These are phyloP conservation scores for Melanotaenia trifasciata DNA, from an alignment of 2,797 vertebrate species.

Conservation along the genomic window DNA sequence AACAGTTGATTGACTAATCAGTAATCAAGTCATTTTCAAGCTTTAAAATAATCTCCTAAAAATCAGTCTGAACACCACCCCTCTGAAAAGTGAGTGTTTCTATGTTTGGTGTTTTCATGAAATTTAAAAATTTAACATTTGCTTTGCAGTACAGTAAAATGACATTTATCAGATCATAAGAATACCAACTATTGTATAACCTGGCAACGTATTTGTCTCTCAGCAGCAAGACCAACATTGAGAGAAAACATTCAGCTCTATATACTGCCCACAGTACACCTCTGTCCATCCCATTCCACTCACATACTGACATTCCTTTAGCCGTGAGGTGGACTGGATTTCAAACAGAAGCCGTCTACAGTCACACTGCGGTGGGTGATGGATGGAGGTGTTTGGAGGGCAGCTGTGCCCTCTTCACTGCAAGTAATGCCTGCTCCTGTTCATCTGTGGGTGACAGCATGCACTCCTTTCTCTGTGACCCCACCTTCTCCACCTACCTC, in stretches of 20 bases:
- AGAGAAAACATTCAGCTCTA: conserved; percentile 21
- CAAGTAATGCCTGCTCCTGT: conserved; percentile 16
- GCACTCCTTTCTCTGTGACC: conserved; percentile 36
- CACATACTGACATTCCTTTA: conserved; percentile 30
- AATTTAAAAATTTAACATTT: background rate
- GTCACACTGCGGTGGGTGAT: conserved; percentile 71
- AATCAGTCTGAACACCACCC: too few species aligned
- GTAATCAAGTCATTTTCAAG: background rate
- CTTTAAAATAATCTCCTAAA: too few species aligned
- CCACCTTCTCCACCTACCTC: conserved; percentile 45
- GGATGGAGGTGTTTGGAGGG: conserved; percentile 66
- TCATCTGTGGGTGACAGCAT: conserved; percentile 13
- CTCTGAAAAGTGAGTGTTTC: background rate
- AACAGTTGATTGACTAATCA: background rate
- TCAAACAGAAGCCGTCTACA: conserved; percentile 27
- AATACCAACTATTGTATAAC: background rate
- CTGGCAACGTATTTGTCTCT: background rate
- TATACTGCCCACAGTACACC: conserved; percentile 19
- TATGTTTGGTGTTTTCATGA: background rate
- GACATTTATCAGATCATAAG: background rate
- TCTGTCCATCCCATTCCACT: background rate
- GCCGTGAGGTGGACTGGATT: conserved; percentile 30
- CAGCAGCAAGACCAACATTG: conserved; percentile 1
- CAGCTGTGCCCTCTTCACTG: conserved; percentile 57
- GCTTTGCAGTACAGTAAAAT: background rate